These are phyloP conservation scores for Verasper variegatus DNA, from an alignment of 2,113 vertebrate genomes.

Conservation along the genomic window DNA sequence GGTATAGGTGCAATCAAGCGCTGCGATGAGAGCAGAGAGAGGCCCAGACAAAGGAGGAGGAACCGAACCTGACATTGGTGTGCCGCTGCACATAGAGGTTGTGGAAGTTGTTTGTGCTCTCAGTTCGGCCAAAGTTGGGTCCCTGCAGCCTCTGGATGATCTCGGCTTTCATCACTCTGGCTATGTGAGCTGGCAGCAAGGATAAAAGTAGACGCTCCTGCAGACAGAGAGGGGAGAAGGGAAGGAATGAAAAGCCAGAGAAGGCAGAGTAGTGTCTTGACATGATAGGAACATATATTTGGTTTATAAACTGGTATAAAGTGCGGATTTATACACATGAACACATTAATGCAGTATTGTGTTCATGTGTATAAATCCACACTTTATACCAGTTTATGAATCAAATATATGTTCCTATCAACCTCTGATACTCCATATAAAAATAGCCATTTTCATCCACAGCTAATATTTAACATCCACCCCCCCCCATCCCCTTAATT, in stretches of 20 bases:
- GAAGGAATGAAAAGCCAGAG: no score
- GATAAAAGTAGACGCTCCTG: constrained; percentile 96
- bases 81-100: constrained; percentile 98
- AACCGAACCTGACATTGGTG: constrained; percentile 93
- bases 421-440: not conserved
- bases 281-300: no score
- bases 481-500: constrained; percentile 30
- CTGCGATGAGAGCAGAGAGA: constrained; percentile 25
- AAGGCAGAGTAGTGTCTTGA: not conserved
- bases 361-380: no score
- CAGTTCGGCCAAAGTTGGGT: constrained; percentile 93
- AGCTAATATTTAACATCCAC: constrained; percentile 38
- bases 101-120: constrained; percentile 98
- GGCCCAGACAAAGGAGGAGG: not conserved
- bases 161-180: constrained; percentile 98
- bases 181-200: constrained; percentile 94
- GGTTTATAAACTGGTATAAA: no score
- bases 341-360: no score
- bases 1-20: constrained; percentile 14
- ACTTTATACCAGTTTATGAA: no score
- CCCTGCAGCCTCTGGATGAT: constrained; percentile 97
- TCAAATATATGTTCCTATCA: no score
- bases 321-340: no score
- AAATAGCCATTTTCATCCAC: constrained; percentile 3
- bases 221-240: not conserved